These are phyloP conservation scores for Danio aesculapii DNA, from an alignment of 2,797 vertebrate species.

Conservation along the genomic window DNA sequence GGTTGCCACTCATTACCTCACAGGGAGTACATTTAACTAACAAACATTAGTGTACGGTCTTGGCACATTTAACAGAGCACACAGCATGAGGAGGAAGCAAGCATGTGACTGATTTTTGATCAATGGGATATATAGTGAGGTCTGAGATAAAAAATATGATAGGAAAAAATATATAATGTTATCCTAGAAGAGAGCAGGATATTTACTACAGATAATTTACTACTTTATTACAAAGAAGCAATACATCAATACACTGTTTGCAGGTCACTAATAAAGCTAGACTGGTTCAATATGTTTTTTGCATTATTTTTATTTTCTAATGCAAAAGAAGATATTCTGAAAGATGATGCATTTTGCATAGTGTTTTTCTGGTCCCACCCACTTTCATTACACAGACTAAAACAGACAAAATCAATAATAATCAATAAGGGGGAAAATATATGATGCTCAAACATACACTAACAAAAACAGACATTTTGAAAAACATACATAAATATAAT, in stretches of 20 bases:
- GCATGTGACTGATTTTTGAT: background rate
- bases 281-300: too few relatives aligned
- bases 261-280: background rate
- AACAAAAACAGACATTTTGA: too few relatives aligned
- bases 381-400: too few relatives aligned
- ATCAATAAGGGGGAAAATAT: too few relatives aligned
- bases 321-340: too few relatives aligned
- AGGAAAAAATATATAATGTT: background rate
- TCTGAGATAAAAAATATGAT: background rate
- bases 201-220: background rate
- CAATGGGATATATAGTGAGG: background rate
- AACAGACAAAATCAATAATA: too few relatives aligned
- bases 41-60: conserved; percentile 31
- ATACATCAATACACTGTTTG: background rate
- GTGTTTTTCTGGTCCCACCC: too few relatives aligned
- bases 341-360: too few relatives aligned
- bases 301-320: too few relatives aligned
- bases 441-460: too few relatives aligned
- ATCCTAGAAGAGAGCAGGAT: background rate
- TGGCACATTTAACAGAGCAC: background rate
- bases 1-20: conserved; percentile 49
- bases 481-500: too few relatives aligned
- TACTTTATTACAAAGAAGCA: background rate
- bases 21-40: conserved; percentile 36
- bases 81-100: background rate